Conservation (phyloP, 2,797 vertebrate genomes). For the Argyrosomus regius region DNA sequence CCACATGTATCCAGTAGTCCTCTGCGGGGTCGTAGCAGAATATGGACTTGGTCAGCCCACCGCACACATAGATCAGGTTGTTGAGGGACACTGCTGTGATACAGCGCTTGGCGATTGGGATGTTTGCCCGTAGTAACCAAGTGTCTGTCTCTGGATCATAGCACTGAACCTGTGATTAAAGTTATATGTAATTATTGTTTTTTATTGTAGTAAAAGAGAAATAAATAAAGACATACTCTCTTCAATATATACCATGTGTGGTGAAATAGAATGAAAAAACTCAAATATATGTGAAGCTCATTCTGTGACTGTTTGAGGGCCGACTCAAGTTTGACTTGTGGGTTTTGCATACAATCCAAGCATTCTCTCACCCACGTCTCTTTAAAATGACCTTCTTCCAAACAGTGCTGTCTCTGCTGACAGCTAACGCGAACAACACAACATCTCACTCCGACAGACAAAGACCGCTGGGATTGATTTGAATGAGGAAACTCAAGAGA, state of each 20-base stretch:
- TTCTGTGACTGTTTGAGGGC: constrained; percentile 27
- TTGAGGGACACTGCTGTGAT: constrained; percentile 97
- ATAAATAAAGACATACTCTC: background rate
- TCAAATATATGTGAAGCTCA: background rate
- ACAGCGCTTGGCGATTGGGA: constrained; percentile 96
- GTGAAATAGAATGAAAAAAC: background rate
- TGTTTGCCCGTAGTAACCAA: constrained; percentile 94
- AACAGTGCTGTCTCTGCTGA: constrained; percentile 24
- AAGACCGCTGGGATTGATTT: background rate
- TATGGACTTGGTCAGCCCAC: constrained; percentile 95
- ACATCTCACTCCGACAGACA: background rate
- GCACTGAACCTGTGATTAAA: constrained; percentile 92
- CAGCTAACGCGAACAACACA: constrained; percentile 18
- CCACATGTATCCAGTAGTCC: constrained; percentile 98
- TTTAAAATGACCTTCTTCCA: constrained; percentile 35
- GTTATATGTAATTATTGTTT: constrained; percentile 11
- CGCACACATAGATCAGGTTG: constrained; percentile 95
- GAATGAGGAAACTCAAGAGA: constrained; percentile 28
- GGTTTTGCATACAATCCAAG: constrained; percentile 38
- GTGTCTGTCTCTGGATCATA: constrained; percentile 93
- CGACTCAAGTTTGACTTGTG: constrained; percentile 13
- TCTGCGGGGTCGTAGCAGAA: constrained; percentile 96
- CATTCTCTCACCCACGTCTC: constrained; percentile 33
- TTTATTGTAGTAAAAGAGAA: background rate
- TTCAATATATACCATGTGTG: constrained; percentile 1